Evolutionary conservation across 2,888 invertebrate species (phyloP), one percentile per base, ranked within the genome.

Genomic region (Nymphalis c-album): DNA sequence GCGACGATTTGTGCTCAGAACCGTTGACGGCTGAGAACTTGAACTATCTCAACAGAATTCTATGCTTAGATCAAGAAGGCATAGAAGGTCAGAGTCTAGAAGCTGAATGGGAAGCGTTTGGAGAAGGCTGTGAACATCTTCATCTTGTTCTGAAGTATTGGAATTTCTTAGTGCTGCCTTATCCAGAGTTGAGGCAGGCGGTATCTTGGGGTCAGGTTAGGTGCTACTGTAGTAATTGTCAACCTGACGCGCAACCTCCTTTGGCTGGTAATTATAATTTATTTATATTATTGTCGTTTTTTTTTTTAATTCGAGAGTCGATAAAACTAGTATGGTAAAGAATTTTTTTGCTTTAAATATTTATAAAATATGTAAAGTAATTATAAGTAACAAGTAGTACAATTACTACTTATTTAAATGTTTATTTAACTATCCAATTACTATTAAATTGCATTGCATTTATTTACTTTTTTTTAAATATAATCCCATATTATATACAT

Each of bases 101-200:
- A 68, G 78, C 82, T 0, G 87, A 86, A 62, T 87, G 87, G 86
- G 86, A 85, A 71, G 83, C 84, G 2, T 81, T 82, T 0, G 85
- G 85, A 0, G 86, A 85, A 53, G 80, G 85, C 0, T 91, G 91
- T 63, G 88, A 88, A 68, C 88, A 89, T 66, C 75, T 91, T 68
- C 88, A 87, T 50, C 68, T 86, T 51, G 90, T 88, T 65, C 72
- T 91, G 7, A 90, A 89, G 73, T 91, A 85, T 66, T 91, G 90
- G 91, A 83, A 85, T 58, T 85, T 80, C 53, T 72, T 90, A 22
- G 84, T 85, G 65, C 71, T 81, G 60, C 86, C 88, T 1, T 89
- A 85, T 50, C 88, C 90, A 0, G 89, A 88, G 68, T 70, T 91
- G 67, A 77, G 87, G 17, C 83, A 80, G 45, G 87, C 87, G 0